Conservation (phyloP, 2,797 vertebrate genomes). For the Ceryle rudis region DNA sequence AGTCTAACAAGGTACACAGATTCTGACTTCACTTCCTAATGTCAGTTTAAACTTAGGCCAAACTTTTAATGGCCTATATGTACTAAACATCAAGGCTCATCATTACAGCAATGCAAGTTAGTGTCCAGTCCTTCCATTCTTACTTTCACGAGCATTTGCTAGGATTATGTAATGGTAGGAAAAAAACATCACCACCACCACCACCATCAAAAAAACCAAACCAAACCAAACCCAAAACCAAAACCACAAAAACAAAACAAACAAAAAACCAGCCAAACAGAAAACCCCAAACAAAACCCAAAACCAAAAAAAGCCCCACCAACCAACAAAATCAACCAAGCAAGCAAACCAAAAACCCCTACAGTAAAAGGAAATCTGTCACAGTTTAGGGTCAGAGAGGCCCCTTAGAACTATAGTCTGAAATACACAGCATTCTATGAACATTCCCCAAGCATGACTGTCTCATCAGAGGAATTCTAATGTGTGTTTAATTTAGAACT, state of each 20-base stretch:
- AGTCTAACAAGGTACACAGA: not conserved
- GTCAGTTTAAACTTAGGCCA: not conserved
- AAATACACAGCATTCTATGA: not conserved
- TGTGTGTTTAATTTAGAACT: not conserved
- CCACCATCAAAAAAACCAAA: too few species aligned
- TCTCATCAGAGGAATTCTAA: not conserved
- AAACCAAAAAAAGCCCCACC: too few species aligned
- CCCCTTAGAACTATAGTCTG: not conserved
- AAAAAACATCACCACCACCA: too few species aligned
- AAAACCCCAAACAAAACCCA: too few species aligned
- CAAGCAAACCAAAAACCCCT: too few species aligned
- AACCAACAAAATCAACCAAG: too few species aligned
- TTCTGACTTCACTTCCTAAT: not conserved
- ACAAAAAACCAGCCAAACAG: too few species aligned
- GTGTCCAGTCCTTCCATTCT: not conserved
- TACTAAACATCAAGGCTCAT: not conserved
- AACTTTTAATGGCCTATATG: not conserved
- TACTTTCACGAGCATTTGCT: not conserved
- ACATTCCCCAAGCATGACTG: not conserved
- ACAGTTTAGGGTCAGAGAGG: too few species aligned
- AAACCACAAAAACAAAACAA: too few species aligned
- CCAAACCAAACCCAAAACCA: too few species aligned
- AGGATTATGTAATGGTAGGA: not conserved
- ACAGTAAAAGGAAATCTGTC: too few species aligned
- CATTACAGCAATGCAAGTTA: not conserved